Conservation (phyloP, 2,888 invertebrate genomes). For the Hipparchia sbordonii region DNA sequence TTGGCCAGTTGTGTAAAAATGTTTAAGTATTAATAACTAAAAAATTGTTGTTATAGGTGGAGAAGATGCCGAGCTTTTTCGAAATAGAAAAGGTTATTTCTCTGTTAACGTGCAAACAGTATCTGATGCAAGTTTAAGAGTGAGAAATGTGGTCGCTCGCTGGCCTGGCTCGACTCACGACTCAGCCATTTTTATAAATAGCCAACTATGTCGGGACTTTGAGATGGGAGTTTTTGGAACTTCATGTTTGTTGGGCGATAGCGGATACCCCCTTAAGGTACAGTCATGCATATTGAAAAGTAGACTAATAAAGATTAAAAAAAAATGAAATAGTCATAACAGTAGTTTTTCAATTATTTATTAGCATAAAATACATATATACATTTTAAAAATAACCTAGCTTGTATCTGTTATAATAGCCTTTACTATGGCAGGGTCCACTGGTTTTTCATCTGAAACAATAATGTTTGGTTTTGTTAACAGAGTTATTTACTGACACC, state of each 20-base stretch:
- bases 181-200: neutral
- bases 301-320: constrained; percentile 1
- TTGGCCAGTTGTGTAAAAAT: too few relatives aligned
- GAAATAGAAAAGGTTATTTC: neutral
- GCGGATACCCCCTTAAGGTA: neutral
- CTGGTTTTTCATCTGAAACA: constrained; percentile 8
- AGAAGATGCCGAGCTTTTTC: neutral
- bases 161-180: neutral
- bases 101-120: neutral
- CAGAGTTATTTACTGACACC: constrained; percentile 6
- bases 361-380: too few relatives aligned
- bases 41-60: neutral
- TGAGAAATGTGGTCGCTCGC: neutral
- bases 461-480: constrained; percentile 5
- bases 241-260: constrained; percentile 3
- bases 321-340: neutral
- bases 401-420: neutral
- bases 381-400: too few relatives aligned
- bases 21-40: too few relatives aligned
- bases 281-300: neutral
- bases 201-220: constrained; percentile 1
- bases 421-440: neutral
- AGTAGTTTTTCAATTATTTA: neutral
- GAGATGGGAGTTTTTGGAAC: constrained; percentile 3
- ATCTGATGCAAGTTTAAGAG: neutral